A percentile compares a stretch with the other conserved stretches of the same genome.
phyloP scores from a whole-genome alignment of 2,113 vertebrate genomes.

The Alouatta palliata region DNA sequence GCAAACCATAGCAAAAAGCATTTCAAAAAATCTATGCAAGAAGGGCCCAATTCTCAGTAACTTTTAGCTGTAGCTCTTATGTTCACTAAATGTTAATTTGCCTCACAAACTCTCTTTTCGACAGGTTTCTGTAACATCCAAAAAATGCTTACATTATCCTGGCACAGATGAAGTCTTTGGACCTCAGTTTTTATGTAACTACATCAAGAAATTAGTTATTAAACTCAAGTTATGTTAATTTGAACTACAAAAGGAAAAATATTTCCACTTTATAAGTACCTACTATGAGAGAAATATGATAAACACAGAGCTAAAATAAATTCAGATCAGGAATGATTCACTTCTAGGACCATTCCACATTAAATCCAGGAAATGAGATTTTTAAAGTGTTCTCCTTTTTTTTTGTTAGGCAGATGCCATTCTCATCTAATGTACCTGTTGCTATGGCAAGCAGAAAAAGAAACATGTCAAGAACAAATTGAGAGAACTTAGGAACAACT shows the following conservation, averaged over 20 bases:
- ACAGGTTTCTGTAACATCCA: background rate
- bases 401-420: background rate
- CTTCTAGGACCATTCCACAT: background rate
- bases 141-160: background rate
- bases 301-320: constrained; percentile 26
- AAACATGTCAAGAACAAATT: constrained; percentile 19
- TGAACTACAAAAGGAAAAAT: constrained; percentile 41
- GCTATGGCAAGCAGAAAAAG: constrained; percentile 30
- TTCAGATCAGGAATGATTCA: constrained; percentile 39
- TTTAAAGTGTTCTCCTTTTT: background rate
- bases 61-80: background rate
- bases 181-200: constrained; percentile 35
- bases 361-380: constrained; percentile 26
- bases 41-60: background rate
- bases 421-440: background rate
- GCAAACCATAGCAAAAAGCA: background rate
- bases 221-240: constrained; percentile 32
- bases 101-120: constrained; percentile 17
- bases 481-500: background rate
- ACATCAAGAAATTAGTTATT: background rate
- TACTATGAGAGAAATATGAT: constrained; percentile 29
- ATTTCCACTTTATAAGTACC: constrained; percentile 33
- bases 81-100: constrained; percentile 34
- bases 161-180: constrained; percentile 34
- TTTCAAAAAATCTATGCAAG: constrained; percentile 24